Base-by-base conservation (phyloP, 2,888 invertebrate genomes). In the Thelaira solivaga region DNA sequence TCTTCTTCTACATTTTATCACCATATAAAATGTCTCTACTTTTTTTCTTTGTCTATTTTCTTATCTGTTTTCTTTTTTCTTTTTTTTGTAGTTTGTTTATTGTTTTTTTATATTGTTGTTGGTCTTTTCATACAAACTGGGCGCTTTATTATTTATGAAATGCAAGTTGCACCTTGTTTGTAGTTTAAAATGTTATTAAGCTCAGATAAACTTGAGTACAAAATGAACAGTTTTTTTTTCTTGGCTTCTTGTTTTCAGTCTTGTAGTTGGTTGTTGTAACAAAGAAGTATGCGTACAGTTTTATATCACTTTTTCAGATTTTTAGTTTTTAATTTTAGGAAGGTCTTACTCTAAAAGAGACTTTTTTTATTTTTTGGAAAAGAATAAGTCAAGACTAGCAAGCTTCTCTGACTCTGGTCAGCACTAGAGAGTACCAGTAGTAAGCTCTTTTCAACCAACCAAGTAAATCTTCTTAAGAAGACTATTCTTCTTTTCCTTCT, bases 131-230 rank as follows among this genome's bases (percentile, higher is more conserved):
- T 22, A 29, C 22, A 69, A 47, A 49, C 34, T n/a, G 57, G 55
- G 34, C 41, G 22, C 61, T 77, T 55, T 73, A 59, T 64, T 77
- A 77, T 73, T 73, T 77, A 77, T 73, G 77, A 24, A 73, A 73
- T 68, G 62, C 49, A 72, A 10, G 57, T 49, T 47, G 68, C 26
- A 68, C n/a, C 29, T 61, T 47, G 24, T 36, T 59, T 20, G 49
- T 51, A 22, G 34, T 68, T 72, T 34, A 34, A 29, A 13, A 57
- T 68, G 64, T 64, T 68, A 73, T 73, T 64, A 68, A 29, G 62
- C 29, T 36, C 26, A 72, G 72, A 67, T 72, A 73, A 68, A 62
- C 61, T 55, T 55, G 47, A 26, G 61, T 31, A 26, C 29, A 73
- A 65, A 49, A 57, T 47, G 31, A 57, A 41, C 39, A 57, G 51